A percentile compares a stretch with the other conserved stretches of the same genome.
phyloP scores from a whole-genome alignment of 1,140 invertebrate species.

The Drosophila pseudoobscura region DNA sequence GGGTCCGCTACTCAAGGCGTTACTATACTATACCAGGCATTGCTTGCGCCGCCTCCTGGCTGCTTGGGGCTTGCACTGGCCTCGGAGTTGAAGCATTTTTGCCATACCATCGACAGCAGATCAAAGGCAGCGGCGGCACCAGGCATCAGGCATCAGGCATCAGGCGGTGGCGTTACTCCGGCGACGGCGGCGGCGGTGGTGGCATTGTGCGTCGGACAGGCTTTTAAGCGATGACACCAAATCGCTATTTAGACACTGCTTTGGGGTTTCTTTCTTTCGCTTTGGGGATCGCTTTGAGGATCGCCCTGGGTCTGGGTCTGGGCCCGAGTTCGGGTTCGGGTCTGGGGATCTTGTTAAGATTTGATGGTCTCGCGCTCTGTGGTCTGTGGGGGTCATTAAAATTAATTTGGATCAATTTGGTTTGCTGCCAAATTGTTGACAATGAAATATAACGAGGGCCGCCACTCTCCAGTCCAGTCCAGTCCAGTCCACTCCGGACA shows the following conservation, averaged over 20 bases:
- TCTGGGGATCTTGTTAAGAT: slow-evolving; percentile 55
- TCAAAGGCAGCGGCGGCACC: slow-evolving; percentile 68
- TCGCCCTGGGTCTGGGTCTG: slow-evolving; percentile 20
- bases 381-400: slow-evolving; percentile 79
- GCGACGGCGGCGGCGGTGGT: slow-evolving; percentile 8
- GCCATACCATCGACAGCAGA: slow-evolving; percentile 66
- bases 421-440: slow-evolving; percentile 83
- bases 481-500: slow-evolving; percentile 4
- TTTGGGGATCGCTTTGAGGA: not conserved
- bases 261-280: slow-evolving; percentile 1
- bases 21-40: slow-evolving; percentile 63
- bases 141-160: no score
- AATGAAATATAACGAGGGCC: slow-evolving; percentile 79
- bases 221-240: slow-evolving; percentile 83
- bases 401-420: slow-evolving; percentile 83
- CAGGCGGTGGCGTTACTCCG: slow-evolving; percentile 73
- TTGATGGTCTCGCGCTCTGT: slow-evolving; percentile 67
- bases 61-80: slow-evolving; percentile 5
- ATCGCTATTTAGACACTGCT: slow-evolving; percentile 82
- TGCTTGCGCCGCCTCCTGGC: slow-evolving; percentile 37
- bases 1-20: slow-evolving; percentile 54
- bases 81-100: slow-evolving; percentile 51
- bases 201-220: slow-evolving; percentile 76
- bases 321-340: slow-evolving; percentile 3
- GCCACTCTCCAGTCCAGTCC: not conserved